Evolutionary conservation across 2,888 invertebrate genomes (phyloP).

Genomic region (Macaria notata): DNA sequence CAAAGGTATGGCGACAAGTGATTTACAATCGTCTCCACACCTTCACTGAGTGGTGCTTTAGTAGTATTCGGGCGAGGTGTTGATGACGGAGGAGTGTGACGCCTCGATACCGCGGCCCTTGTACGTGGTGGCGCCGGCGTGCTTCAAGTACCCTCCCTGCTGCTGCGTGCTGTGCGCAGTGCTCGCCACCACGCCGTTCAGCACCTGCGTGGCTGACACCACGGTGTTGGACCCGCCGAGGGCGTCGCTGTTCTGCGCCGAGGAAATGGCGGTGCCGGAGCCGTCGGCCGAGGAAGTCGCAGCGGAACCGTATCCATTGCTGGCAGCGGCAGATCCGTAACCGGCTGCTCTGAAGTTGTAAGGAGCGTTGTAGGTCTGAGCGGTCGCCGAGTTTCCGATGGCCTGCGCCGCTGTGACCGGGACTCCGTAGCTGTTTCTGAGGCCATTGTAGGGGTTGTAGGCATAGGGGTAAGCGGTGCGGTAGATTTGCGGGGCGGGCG

Average conservation of each 20-base stretch:
- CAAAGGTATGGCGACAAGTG: constrained; percentile 65
- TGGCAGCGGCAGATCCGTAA: constrained; percentile 50
- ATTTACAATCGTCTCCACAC: constrained; percentile 59
- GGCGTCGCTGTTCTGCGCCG: constrained; percentile 46
- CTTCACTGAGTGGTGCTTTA: constrained; percentile 42
- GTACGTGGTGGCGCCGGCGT: constrained; percentile 60
- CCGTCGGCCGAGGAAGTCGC: constrained; percentile 39
- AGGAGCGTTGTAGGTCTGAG: constrained; percentile 49
- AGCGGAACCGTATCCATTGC: constrained; percentile 32
- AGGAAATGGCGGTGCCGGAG: constrained; percentile 51
- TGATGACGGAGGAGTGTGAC: constrained; percentile 60
- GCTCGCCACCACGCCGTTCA: constrained; percentile 51
- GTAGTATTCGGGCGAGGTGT: constrained; percentile 52
- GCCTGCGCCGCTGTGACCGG: constrained; percentile 54
- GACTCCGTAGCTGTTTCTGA: constrained; percentile 34
- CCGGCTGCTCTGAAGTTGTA: constrained; percentile 22
- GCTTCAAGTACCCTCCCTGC: constrained; percentile 49
- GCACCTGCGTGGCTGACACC: constrained; percentile 57
- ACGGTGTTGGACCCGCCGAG: constrained; percentile 43
- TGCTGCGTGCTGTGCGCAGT: constrained; percentile 59
- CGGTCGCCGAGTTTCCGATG: constrained; percentile 53
- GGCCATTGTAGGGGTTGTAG: constrained; percentile 39
- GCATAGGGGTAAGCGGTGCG: constrained; percentile 34
- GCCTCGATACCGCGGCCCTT: constrained; percentile 61
- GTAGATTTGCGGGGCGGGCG: constrained; percentile 31